Percentiles rank a stretch among this genome's conserved stretches.
These are phyloP conservation scores for Sturmia bella DNA, from an alignment of 2,888 invertebrate genomes.

Conservation along the genomic window DNA sequence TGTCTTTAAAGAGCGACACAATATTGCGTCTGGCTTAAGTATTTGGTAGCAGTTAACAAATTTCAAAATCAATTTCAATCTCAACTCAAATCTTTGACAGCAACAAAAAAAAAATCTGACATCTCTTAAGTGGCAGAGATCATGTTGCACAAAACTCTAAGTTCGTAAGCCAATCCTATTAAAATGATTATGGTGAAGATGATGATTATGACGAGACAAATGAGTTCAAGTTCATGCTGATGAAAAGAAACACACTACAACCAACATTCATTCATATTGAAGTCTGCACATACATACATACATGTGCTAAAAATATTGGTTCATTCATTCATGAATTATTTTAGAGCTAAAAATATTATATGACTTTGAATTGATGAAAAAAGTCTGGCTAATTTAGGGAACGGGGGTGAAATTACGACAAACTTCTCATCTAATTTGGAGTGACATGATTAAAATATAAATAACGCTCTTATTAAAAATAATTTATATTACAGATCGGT, in stretches of 20 bases:
- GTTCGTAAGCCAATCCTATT: constrained; percentile 45
- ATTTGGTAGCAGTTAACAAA: constrained; percentile 52
- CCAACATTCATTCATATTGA: too few species aligned
- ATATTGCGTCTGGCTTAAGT: constrained; percentile 19
- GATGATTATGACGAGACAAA: constrained; percentile 38
- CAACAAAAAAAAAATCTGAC: constrained; percentile 48
- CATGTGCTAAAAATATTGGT: not conserved
- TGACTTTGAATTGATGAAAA: constrained; percentile 56
- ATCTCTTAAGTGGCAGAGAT: constrained; percentile 63
- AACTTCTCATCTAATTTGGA: too few species aligned
- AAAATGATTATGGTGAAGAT: constrained; percentile 56
- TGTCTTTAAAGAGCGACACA: constrained; percentile 18
- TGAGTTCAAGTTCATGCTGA: constrained; percentile 66
- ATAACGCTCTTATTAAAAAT: too few species aligned
- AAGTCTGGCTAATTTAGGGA: constrained; percentile 27
- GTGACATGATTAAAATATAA: too few species aligned
- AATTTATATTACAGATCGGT: too few species aligned
- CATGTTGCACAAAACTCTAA: constrained; percentile 56
- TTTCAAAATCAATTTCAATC: constrained; percentile 40
- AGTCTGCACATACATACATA: not conserved
- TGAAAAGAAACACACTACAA: constrained; percentile 42
- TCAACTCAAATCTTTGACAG: constrained; percentile 41
- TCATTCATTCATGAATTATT: constrained; percentile 20
- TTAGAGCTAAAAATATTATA: constrained; percentile 33
- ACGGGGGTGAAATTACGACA: not conserved